phyloP scores from a whole-genome alignment of 2,888 invertebrate genomes.

The Pimpla rufipes region DNA sequence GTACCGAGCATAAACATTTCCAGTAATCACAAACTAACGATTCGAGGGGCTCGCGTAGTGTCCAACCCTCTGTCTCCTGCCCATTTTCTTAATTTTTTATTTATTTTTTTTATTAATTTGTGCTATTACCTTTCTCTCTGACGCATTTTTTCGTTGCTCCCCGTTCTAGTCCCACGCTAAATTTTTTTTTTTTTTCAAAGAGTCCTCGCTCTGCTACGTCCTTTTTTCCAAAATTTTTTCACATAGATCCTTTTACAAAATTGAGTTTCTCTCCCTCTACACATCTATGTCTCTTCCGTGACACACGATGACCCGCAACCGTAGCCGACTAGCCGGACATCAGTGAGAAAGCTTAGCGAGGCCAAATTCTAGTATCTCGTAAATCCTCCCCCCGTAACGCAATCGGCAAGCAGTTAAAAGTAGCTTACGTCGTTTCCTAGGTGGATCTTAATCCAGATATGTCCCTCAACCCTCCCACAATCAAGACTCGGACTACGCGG shows the following conservation, averaged over 20 bases:
- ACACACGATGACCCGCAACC: neutral
- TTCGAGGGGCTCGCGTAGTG: constrained; percentile 62
- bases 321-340: neutral
- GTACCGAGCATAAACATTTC: constrained; percentile 1
- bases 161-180: neutral
- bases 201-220: neutral
- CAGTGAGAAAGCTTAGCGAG: neutral
- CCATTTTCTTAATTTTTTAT: constrained; percentile 4
- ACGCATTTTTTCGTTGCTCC: constrained; percentile 22
- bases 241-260: constrained; percentile 14
- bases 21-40: constrained; percentile 37
- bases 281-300: neutral
- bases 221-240: neutral
- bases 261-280: constrained; percentile 18
- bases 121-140: constrained; percentile 55
- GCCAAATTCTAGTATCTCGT: constrained; percentile 16
- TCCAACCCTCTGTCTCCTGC: constrained; percentile 18
- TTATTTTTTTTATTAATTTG: constrained; percentile 23
- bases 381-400: neutral
- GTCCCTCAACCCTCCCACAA: constrained; percentile 51
- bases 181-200: constrained; percentile 1
- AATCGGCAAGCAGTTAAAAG: constrained; percentile 34
- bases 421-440: constrained; percentile 32
- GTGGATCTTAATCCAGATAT: constrained; percentile 38
- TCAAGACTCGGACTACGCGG: constrained; percentile 52